Percentiles rank a stretch among this genome's conserved stretches.
Conservation (phyloP, 2,113 vertebrate species). For the Alouatta palliata region DNA sequence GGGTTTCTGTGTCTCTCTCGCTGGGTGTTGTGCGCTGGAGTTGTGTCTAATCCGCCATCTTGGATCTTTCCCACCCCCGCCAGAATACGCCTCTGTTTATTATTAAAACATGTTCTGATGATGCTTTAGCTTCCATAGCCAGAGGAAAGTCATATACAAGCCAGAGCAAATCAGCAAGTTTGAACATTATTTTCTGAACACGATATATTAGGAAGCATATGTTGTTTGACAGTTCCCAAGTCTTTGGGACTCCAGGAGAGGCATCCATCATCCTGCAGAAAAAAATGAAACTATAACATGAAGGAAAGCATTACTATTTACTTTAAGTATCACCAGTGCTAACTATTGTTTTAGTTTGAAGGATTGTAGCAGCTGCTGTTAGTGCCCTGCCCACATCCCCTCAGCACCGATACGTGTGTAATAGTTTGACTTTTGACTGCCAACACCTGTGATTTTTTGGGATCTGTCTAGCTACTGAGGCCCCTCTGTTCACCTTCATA, state of each 20-base stretch:
- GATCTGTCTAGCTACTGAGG: neutral
- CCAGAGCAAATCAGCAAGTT: constrained; percentile 54
- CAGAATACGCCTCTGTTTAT: neutral
- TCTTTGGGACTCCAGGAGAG: constrained; percentile 25
- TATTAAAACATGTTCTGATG: constrained; percentile 47
- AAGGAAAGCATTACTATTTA: constrained; percentile 1
- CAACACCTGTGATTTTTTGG: neutral
- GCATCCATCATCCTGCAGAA: constrained; percentile 16
- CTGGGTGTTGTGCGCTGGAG: too few species aligned
- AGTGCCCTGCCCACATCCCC: neutral
- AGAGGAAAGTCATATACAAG: constrained; percentile 45
- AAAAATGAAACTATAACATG: constrained; percentile 34
- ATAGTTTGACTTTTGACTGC: neutral
- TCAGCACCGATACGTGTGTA: neutral
- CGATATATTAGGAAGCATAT: neutral
- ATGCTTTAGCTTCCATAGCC: constrained; percentile 32
- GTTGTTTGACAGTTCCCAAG: constrained; percentile 47
- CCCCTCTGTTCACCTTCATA: neutral
- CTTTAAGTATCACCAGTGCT: neutral
- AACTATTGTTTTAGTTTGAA: constrained; percentile 8
- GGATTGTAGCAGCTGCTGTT: neutral
- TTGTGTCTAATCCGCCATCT: too few species aligned
- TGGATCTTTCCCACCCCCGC: too few species aligned
- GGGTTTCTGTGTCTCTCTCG: too few species aligned
- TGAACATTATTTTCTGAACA: constrained; percentile 37